Conservation (phyloP, 2,113 vertebrate species). For the Amblyopsis rosae region DNA sequence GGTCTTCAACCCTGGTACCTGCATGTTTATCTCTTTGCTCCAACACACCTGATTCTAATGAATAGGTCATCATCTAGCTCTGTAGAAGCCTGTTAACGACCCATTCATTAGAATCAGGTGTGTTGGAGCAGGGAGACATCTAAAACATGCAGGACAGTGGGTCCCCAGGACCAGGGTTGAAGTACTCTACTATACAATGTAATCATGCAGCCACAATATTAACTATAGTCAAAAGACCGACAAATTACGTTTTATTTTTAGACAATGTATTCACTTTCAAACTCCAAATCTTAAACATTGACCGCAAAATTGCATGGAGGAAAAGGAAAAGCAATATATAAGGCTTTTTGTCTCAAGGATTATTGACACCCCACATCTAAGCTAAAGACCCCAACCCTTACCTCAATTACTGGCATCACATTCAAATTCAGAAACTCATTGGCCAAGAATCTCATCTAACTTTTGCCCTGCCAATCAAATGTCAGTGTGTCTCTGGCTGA, state of each 20-base stretch:
- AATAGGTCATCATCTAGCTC: no score
- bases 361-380: background rate
- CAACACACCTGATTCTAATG: no score
- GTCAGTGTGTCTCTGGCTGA: conserved; percentile 10
- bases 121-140: no score
- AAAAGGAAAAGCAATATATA: background rate
- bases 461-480: conserved; percentile 25
- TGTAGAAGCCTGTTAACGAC: no score
- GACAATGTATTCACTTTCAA: background rate
- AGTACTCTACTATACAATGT: background rate
- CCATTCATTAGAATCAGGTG: no score
- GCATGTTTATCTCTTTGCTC: no score
- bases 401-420: background rate
- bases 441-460: background rate
- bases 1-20: no score
- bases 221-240: background rate
- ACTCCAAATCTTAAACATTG: background rate
- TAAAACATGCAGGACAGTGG: no score
- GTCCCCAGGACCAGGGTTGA: no score
- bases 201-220: conserved; percentile 7
- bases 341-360: background rate
- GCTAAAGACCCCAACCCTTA: background rate
- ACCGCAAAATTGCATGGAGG: background rate
- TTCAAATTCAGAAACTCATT: background rate
- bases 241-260: background rate